These are phyloP conservation scores for Panorpa germanica DNA, from an alignment of 2,888 invertebrate species.

Conservation along the genomic window DNA sequence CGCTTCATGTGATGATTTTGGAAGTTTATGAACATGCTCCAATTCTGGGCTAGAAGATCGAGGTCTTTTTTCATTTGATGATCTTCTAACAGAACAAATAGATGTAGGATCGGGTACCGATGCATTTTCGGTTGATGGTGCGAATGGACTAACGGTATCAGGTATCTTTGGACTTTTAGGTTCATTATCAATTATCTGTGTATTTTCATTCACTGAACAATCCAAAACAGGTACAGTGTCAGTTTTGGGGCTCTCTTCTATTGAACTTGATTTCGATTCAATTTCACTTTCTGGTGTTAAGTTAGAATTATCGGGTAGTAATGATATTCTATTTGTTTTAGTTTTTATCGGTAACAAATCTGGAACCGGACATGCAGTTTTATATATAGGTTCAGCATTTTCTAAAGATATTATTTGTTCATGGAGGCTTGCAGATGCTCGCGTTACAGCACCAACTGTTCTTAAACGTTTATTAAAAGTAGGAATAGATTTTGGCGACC, in stretches of 20 bases:
- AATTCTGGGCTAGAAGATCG: too few relatives aligned
- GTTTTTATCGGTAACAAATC: constrained; percentile 25
- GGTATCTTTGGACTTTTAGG: too few relatives aligned
- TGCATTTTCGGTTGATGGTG: too few relatives aligned
- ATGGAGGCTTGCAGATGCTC: constrained; percentile 35
- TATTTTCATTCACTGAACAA: too few relatives aligned
- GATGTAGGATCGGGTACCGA: too few relatives aligned
- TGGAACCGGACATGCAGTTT: constrained; percentile 23
- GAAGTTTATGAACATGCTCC: constrained; percentile 15
- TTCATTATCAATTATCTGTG: too few relatives aligned
- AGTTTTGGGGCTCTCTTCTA: constrained; percentile 5
- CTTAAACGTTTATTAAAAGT: constrained; percentile 21
- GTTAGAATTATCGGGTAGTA: constrained; percentile 10
- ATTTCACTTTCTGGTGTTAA: constrained; percentile 1
- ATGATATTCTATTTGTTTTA: constrained; percentile 7
- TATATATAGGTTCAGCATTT: constrained; percentile 3
- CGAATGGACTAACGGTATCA: too few relatives aligned
- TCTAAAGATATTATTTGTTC: constrained; percentile 13
- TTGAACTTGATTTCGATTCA: constrained; percentile 6
- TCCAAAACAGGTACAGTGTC: too few relatives aligned
- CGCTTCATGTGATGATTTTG: too few relatives aligned
- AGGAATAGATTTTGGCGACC: constrained; percentile 26
- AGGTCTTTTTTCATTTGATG: too few relatives aligned
- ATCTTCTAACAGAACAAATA: too few relatives aligned
- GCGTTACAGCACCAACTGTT: constrained; percentile 47